phyloP scores from a whole-genome alignment of 1,140 invertebrate species.

The Lasaia peninsularis region DNA sequence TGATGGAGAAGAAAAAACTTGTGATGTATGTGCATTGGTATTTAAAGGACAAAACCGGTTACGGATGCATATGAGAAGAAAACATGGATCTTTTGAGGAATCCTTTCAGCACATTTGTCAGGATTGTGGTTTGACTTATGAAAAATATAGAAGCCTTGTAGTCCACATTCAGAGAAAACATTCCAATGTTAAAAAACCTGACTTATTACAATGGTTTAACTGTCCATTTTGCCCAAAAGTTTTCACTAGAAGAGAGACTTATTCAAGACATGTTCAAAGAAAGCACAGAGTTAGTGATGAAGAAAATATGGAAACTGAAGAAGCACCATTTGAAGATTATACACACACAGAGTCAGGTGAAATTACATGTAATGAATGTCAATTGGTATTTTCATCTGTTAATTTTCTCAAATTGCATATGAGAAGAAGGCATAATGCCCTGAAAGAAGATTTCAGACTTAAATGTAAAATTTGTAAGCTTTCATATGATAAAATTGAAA shows the following conservation, averaged over 20 bases:
- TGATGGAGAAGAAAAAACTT: conserved; percentile 54
- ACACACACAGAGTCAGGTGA: conserved; percentile 53
- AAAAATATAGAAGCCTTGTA: conserved; percentile 60
- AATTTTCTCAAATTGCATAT: conserved; percentile 62
- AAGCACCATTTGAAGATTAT: conserved; percentile 27
- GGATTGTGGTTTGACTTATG: conserved; percentile 61
- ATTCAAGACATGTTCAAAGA: conserved; percentile 61
- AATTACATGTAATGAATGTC: conserved; percentile 57
- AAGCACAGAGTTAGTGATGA: conserved; percentile 57
- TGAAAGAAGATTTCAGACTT: conserved; percentile 55
- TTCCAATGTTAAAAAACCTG: conserved; percentile 32
- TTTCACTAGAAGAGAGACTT: conserved; percentile 59
- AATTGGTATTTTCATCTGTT: conserved; percentile 55
- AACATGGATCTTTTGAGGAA: conserved; percentile 58
- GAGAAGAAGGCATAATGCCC: conserved; percentile 64
- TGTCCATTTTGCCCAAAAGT: conserved; percentile 65
- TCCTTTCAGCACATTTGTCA: conserved; percentile 55
- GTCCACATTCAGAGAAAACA: conserved; percentile 64
- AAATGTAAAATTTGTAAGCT: conserved; percentile 65
- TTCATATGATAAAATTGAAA: conserved; percentile 65
- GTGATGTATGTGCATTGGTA: conserved; percentile 63
- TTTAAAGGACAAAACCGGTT: conserved; percentile 61
- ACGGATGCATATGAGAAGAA: conserved; percentile 65
- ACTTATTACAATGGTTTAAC: conserved; percentile 46
- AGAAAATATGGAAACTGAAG: conserved; percentile 24